Conservation (phyloP, 2,888 invertebrate genomes). For the Chloroclysta siterata region DNA sequence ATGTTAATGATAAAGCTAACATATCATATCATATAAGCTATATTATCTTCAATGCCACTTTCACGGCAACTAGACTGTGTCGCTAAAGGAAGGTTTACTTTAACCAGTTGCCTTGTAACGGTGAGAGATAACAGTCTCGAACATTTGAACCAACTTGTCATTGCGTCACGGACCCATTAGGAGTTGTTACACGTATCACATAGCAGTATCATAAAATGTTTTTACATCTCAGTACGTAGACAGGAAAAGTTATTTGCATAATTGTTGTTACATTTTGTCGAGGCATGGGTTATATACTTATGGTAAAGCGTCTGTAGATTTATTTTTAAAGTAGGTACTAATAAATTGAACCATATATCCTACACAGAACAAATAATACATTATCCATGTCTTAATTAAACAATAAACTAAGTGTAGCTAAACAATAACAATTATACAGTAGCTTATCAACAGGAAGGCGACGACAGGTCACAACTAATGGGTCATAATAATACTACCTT, state of each 20-base stretch:
- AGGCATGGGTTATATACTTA: neutral
- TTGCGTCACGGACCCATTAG: conserved; percentile 22
- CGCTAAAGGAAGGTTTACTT: conserved; percentile 7
- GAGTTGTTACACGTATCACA: conserved; percentile 11
- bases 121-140: conserved; percentile 23
- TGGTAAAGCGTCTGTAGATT: neutral
- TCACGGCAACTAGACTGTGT: conserved; percentile 14
- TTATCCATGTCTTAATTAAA: neutral
- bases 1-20: conserved; percentile 6
- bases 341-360: too few species aligned
- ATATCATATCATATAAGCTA: too few species aligned
- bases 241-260: conserved; percentile 25
- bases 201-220: conserved; percentile 22
- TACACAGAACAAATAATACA: too few species aligned
- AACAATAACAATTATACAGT: conserved; percentile 10
- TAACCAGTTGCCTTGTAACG: conserved; percentile 15
- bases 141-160: conserved; percentile 23
- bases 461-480: conserved; percentile 15
- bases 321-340: too few species aligned
- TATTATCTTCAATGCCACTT: conserved; percentile 18
- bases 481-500: conserved; percentile 3
- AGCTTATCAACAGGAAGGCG: conserved; percentile 22
- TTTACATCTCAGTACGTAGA: conserved; percentile 16
- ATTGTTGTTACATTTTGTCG: conserved; percentile 9
- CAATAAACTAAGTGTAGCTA: conserved; percentile 6